Percentiles rank a stretch among this genome's conserved stretches.
phyloP scores from a whole-genome alignment of 2,888 invertebrate genomes.

The Melanargia galathea region DNA sequence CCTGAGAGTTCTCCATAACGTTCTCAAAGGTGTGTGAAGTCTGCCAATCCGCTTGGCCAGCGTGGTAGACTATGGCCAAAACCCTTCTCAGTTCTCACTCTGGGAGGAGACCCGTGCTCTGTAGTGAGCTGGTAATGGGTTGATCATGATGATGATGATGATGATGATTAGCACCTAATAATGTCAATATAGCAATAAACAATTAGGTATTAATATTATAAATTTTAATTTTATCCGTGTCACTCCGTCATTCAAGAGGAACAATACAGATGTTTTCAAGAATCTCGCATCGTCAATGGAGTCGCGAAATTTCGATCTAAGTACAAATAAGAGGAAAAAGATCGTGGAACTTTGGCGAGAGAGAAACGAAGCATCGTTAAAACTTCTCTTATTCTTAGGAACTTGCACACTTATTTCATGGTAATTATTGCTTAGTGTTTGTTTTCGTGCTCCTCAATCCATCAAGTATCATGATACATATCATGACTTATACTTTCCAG shows the following conservation, averaged over 20 bases:
- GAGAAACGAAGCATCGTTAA: slow-evolving; percentile 57
- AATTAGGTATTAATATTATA: neutral
- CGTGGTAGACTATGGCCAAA: no score
- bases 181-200: no score
- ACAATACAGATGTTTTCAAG: slow-evolving; percentile 54
- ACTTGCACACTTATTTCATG: slow-evolving; percentile 60
- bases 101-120: no score
- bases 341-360: slow-evolving; percentile 57
- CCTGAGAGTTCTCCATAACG: no score
- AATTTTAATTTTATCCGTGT: neutral
- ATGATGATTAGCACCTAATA: no score
- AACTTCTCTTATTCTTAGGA: slow-evolving; percentile 58
- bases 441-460: slow-evolving; percentile 1
- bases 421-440: slow-evolving; percentile 45
- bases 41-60: no score
- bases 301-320: slow-evolving; percentile 60
- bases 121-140: no score
- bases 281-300: slow-evolving; percentile 62
- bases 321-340: slow-evolving; percentile 53
- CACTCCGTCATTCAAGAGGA: slow-evolving; percentile 45
- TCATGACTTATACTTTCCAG: slow-evolving; percentile 57
- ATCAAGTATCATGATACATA: no score
- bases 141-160: no score
- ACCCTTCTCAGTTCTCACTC: no score
- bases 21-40: no score